These are phyloP conservation scores for Peribatodes rhomboidaria DNA, from an alignment of 2,888 invertebrate species.

Conservation along the genomic window DNA sequence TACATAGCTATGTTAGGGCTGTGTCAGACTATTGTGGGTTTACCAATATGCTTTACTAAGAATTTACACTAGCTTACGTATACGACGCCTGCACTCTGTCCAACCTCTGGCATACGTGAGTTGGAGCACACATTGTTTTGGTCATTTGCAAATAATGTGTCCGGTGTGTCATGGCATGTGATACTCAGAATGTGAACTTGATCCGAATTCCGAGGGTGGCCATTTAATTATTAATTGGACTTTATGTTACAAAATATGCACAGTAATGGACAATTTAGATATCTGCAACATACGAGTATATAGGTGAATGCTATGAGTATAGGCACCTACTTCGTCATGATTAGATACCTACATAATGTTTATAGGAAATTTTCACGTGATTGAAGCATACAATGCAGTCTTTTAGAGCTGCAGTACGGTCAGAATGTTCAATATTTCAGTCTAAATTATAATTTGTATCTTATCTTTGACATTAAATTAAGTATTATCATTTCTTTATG, in stretches of 20 bases:
- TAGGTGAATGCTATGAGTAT: background rate
- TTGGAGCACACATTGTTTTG: constrained; percentile 63
- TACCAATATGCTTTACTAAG: constrained; percentile 6
- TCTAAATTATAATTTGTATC: background rate
- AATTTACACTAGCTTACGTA: constrained; percentile 1
- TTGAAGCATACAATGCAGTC: too few relatives aligned
- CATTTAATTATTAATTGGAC: constrained; percentile 8
- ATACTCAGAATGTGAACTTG: constrained; percentile 59
- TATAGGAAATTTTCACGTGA: too few relatives aligned
- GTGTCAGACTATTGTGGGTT: constrained; percentile 3
- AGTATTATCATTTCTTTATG: background rate
- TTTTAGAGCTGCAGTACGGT: too few relatives aligned
- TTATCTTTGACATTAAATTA: background rate
- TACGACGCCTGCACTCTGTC: background rate
- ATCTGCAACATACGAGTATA: background rate
- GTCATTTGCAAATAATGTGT: constrained; percentile 57
- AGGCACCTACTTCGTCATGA: too few relatives aligned
- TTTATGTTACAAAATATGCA: background rate
- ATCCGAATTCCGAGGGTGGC: constrained; percentile 51
- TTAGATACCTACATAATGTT: too few relatives aligned
- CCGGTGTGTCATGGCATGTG: constrained; percentile 61
- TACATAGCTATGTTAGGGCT: background rate
- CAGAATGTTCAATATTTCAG: too few relatives aligned
- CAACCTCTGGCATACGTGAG: constrained; percentile 62
- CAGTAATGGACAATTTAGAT: background rate